phyloP scores from a whole-genome alignment of 2,113 vertebrate genomes.

The Notiomystis cincta region DNA sequence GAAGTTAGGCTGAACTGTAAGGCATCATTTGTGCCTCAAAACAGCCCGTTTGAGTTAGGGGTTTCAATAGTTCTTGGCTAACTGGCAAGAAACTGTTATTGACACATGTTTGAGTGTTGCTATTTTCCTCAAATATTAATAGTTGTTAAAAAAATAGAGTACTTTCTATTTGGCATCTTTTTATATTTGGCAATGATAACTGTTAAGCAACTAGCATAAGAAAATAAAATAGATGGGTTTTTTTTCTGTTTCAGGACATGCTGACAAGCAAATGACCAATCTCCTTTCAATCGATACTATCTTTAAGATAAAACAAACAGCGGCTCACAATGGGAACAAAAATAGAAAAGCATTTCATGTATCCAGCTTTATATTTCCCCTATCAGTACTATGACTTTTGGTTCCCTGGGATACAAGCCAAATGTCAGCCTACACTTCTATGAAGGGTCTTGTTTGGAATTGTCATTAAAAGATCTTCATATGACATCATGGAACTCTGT shows the following conservation, averaged over 20 bases:
- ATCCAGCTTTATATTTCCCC: background rate
- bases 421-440: background rate
- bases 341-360: background rate
- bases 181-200: background rate
- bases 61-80: background rate
- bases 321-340: background rate
- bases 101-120: background rate
- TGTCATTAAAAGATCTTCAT: background rate
- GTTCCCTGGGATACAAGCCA: background rate
- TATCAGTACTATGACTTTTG: background rate
- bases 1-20: background rate
- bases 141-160: background rate
- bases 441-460: background rate
- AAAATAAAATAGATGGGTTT: background rate
- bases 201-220: background rate
- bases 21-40: background rate
- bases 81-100: background rate
- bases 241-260: background rate
- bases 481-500: background rate
- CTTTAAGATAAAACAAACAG: background rate
- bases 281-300: background rate
- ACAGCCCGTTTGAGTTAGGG: fast-evolving
- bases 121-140: background rate
- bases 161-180: background rate
- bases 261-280: background rate